Conservation (phyloP, 2,797 vertebrate genomes). For the Paguma larvata region DNA sequence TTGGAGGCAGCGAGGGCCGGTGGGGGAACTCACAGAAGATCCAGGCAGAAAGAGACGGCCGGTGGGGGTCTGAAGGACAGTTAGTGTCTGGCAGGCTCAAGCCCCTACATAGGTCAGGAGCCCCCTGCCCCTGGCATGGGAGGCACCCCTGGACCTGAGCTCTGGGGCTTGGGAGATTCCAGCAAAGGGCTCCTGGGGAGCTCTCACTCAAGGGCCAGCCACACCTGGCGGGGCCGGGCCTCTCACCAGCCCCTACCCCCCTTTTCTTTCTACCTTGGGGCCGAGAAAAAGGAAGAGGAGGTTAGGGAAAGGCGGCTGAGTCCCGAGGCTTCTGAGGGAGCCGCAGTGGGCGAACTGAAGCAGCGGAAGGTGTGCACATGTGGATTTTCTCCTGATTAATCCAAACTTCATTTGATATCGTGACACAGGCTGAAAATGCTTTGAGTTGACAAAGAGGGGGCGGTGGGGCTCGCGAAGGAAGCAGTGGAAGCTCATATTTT, state of each 20-base stretch:
- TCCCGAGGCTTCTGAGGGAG: slow-evolving; percentile 47
- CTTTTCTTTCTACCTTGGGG: slow-evolving; percentile 49
- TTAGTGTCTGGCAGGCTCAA: slow-evolving; percentile 48
- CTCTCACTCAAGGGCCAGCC: slow-evolving; percentile 25
- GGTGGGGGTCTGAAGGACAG: slow-evolving; percentile 57
- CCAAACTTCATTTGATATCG: slow-evolving; percentile 77
- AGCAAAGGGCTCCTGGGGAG: slow-evolving; percentile 44
- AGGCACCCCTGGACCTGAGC: slow-evolving; percentile 67
- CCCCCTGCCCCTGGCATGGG: slow-evolving; percentile 30
- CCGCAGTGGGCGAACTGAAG: slow-evolving; percentile 15
- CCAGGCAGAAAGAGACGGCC: slow-evolving; percentile 65
- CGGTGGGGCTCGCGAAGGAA: slow-evolving; percentile 17
- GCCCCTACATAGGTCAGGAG: slow-evolving; percentile 61
- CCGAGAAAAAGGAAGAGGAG: slow-evolving; percentile 33
- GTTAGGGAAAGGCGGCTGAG: slow-evolving; percentile 51
- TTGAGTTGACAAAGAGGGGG: slow-evolving; percentile 85
- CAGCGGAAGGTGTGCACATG: slow-evolving; percentile 76
- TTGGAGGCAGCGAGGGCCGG: slow-evolving; percentile 70
- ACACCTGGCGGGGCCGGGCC: background rate
- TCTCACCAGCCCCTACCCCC: slow-evolving; percentile 22
- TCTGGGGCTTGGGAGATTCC: slow-evolving; percentile 42
- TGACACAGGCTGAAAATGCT: slow-evolving; percentile 78
- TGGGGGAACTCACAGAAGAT: slow-evolving; percentile 75
- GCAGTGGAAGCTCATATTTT: slow-evolving; percentile 81
- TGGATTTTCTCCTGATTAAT: slow-evolving; percentile 68